Evolutionary conservation across 2,113 vertebrate species (phyloP).

Genomic region (Pelusios castaneus): DNA sequence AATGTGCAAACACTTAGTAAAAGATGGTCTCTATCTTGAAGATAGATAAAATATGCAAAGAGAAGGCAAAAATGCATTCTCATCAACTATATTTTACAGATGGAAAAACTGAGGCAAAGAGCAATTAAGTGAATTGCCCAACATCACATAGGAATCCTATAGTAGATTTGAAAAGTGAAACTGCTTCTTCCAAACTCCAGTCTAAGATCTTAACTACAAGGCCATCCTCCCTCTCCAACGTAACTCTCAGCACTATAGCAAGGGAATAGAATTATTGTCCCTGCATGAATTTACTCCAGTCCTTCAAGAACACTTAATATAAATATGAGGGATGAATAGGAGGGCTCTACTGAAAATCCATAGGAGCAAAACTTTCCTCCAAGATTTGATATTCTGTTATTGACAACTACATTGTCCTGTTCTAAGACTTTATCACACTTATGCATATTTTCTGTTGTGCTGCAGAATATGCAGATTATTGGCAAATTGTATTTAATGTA

Average conservation of each 20-base stretch:
- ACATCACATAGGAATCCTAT: background rate
- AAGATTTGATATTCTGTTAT: background rate
- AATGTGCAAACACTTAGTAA: background rate
- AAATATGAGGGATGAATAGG: fast-evolving
- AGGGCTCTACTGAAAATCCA: background rate
- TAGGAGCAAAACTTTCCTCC: background rate
- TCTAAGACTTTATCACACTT: background rate
- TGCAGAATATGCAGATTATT: background rate
- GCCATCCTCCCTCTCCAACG: background rate
- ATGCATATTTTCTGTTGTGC: background rate
- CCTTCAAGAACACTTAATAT: background rate
- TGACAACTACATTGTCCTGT: background rate
- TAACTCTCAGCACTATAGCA: background rate
- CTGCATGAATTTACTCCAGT: background rate
- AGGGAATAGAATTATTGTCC: background rate
- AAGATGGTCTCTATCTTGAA: background rate
- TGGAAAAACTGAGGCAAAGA: background rate
- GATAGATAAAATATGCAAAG: background rate
- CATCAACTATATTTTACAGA: background rate
- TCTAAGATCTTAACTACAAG: background rate
- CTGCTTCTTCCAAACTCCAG: background rate
- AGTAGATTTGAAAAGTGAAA: background rate
- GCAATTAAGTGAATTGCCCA: background rate
- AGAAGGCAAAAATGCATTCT: background rate
- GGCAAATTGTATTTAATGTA: slow-evolving; percentile 26